These are phyloP conservation scores for Coremacera marginata DNA, from an alignment of 2,888 invertebrate species.

Conservation along the genomic window DNA sequence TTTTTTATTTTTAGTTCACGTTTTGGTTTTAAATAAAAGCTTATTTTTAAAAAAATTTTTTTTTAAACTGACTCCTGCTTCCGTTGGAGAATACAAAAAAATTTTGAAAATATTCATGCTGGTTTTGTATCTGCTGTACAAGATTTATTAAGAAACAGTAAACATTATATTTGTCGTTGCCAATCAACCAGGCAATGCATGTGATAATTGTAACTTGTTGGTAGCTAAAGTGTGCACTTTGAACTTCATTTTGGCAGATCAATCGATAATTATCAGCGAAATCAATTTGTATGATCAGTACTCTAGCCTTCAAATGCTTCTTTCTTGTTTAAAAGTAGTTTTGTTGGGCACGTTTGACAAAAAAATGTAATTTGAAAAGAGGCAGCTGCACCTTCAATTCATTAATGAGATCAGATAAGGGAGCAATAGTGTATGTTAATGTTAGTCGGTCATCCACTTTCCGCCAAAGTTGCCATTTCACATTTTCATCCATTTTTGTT, in stretches of 20 bases:
- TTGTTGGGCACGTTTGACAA: constrained; percentile 34
- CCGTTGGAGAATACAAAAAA: too few relatives aligned
- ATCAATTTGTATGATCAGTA: constrained; percentile 32
- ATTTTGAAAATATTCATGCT: too few relatives aligned
- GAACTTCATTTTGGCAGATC: too few relatives aligned
- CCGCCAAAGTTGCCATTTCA: constrained; percentile 31
- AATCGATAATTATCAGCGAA: constrained; percentile 32
- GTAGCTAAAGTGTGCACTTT: constrained; percentile 35
- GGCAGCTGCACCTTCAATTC: constrained; percentile 28
- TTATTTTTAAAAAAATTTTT: too few relatives aligned
- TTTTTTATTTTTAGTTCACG: too few relatives aligned
- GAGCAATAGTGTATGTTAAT: constrained; percentile 32
- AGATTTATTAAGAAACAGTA: constrained; percentile 36
- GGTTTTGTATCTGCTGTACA: constrained; percentile 7
- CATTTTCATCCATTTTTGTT: too few relatives aligned
- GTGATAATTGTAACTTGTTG: constrained; percentile 42
- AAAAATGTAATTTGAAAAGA: constrained; percentile 51
- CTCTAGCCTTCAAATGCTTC: neutral
- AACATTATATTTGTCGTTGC: constrained; percentile 37
- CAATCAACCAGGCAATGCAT: neutral
- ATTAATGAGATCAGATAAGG: constrained; percentile 29
- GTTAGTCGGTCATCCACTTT: constrained; percentile 32
- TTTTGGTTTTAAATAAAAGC: too few relatives aligned
- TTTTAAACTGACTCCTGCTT: too few relatives aligned
- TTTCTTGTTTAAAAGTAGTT: constrained; percentile 24